These are phyloP conservation scores for Zonitis immaculata DNA, from an alignment of 2,888 invertebrate genomes.

Conservation along the genomic window DNA sequence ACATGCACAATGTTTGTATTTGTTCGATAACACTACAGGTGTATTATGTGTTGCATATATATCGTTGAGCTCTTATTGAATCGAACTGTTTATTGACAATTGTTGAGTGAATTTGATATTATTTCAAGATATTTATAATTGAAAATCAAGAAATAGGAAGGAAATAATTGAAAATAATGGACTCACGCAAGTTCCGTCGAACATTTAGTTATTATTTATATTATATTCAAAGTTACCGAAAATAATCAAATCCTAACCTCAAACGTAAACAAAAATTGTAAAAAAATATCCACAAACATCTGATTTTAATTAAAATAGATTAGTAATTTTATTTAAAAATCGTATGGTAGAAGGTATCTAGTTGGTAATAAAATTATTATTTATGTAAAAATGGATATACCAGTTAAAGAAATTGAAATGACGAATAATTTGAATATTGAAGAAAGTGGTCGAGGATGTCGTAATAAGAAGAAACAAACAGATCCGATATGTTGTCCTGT, in stretches of 20 bases:
- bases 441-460: constrained; percentile 45
- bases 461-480: constrained; percentile 58
- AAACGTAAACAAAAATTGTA: constrained; percentile 4
- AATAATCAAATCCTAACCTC: constrained; percentile 5
- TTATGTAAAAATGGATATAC: constrained; percentile 30
- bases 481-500: constrained; percentile 82
- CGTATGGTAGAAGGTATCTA: background rate
- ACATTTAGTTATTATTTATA: background rate
- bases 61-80: too few relatives aligned
- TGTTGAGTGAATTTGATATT: too few relatives aligned
- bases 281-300: constrained; percentile 14
- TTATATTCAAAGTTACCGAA: background rate
- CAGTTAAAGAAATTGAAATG: constrained; percentile 27
- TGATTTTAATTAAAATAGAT: constrained; percentile 2
- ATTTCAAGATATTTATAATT: too few relatives aligned
- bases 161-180: background rate
- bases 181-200: background rate
- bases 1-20: too few relatives aligned
- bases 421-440: constrained; percentile 34
- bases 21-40: too few relatives aligned
- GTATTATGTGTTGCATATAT: too few relatives aligned
- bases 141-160: too few relatives aligned
- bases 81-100: too few relatives aligned
- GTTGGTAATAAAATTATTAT: constrained; percentile 6
- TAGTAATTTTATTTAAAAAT: background rate